Evolutionary conservation across 2,797 vertebrate species (phyloP), one percentile per base, ranked within the genome.

Genomic region (Yasuhikotakia modesta): DNA sequence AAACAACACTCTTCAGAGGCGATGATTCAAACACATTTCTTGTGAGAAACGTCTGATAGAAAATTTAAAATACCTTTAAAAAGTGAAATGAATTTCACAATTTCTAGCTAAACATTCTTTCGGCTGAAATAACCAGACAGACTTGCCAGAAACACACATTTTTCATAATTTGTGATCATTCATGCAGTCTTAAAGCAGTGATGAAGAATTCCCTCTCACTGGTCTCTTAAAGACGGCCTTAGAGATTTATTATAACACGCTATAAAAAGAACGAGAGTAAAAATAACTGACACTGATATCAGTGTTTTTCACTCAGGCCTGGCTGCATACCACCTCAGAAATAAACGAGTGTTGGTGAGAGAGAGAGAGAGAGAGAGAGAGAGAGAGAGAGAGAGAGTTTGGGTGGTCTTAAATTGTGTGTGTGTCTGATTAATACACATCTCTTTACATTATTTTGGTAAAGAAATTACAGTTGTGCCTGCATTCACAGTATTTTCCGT

Each of bases 211-310:
- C 79, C 60, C 72, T 57, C 79, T 71, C 68, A 55, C 66, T 69
- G 61, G 58, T 55, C 61, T 58, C 67, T 67, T 63, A 45, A 78
- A 79, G 76, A 79, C 69, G 67, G 76, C 58, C 65, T 81, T 27
- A 77, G 82, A 82, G 75, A 86, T 85, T 85, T 76, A 83, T 83
- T 81, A 76, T 69, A 81, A 82, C 63, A 69, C 30, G 76, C 78
- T 83, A 86, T 82, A 82, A 81, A 83, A 83, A 79, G 81, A 73
- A 78, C 45, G 57, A 0, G 63, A 65, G 74, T 82, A 83, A 85
- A 86, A 87, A 85, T 87, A 85, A 79, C 84, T 83, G 84, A 79
- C 84, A 84, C 63, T 70, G 77, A 80, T 84, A 84, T 84, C 21
- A 78, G 74, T 77, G 84, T 77, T 83, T 82, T 76, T 85, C 85